A percentile compares a stretch with the other conserved stretches of the same genome.
phyloP scores from a whole-genome alignment of 1,140 invertebrate species.

The Cyrtorhinus lividipennis region DNA sequence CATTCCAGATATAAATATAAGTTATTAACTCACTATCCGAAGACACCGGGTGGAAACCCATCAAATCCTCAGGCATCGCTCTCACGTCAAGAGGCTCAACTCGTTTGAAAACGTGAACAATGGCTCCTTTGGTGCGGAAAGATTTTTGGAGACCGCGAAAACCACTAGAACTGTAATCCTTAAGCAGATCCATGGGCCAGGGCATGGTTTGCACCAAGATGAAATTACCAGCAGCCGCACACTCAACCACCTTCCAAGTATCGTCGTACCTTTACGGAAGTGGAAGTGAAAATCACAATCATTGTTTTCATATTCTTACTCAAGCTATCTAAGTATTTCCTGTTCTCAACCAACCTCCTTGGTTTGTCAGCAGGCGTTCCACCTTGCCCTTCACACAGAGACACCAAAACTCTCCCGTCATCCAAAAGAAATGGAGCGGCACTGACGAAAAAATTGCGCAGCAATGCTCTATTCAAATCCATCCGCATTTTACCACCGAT shows the following conservation, averaged over 20 bases:
- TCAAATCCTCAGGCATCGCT: not conserved
- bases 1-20: too few relatives aligned
- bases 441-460: slow-evolving; percentile 39
- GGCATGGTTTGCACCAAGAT: slow-evolving; percentile 32
- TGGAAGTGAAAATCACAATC: too few relatives aligned
- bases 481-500: slow-evolving; percentile 48
- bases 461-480: slow-evolving; percentile 39
- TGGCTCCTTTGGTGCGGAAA: slow-evolving; percentile 31
- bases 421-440: slow-evolving; percentile 29
- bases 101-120: slow-evolving; percentile 29
- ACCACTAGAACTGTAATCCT: slow-evolving; percentile 34
- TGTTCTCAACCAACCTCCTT: too few relatives aligned
- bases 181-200: slow-evolving; percentile 32
- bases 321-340: too few relatives aligned
- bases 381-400: slow-evolving; percentile 45
- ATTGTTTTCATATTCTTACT: too few relatives aligned
- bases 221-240: slow-evolving; percentile 38
- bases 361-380: slow-evolving; percentile 38
- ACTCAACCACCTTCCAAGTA: slow-evolving; percentile 46
- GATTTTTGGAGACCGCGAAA: slow-evolving; percentile 35
- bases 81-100: not conserved
- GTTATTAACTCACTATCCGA: too few relatives aligned
- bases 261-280: slow-evolving; percentile 34
- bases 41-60: not conserved
- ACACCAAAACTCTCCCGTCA: slow-evolving; percentile 36